A percentile compares a stretch with the other conserved stretches of the same genome.
These are phyloP conservation scores for Ptiloglossa arizonensis DNA, from an alignment of 1,140 invertebrate species.

Conservation along the genomic window DNA sequence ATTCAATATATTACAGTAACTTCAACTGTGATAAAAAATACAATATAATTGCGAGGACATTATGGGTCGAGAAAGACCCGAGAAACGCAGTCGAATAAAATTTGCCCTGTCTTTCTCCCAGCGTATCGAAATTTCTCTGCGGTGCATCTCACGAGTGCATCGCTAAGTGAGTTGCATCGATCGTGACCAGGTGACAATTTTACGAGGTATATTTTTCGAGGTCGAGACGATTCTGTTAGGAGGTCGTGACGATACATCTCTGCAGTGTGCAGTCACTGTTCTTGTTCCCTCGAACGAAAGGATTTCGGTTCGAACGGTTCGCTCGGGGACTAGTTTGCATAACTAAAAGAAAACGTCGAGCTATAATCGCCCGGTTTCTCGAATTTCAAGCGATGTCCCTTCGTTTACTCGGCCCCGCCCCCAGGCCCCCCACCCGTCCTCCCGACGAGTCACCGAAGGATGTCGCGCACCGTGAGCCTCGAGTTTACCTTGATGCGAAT, in stretches of 20 bases:
- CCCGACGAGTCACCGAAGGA: not conserved
- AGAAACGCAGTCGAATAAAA: too few relatives aligned
- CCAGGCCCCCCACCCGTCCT: not conserved
- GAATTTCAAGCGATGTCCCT: constrained; percentile 35
- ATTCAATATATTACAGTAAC: too few relatives aligned
- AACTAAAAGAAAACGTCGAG: constrained; percentile 53
- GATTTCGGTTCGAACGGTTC: constrained; percentile 7
- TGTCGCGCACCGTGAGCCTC: not conserved
- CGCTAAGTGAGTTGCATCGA: too few relatives aligned
- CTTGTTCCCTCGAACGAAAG: constrained; percentile 45
- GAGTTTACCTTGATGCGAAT: constrained; percentile 19
- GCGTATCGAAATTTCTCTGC: too few relatives aligned
- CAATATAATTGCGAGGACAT: too few relatives aligned
- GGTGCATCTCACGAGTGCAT: too few relatives aligned
- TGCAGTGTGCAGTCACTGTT: constrained; percentile 5
- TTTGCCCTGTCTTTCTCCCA: too few relatives aligned
- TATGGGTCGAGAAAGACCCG: too few relatives aligned
- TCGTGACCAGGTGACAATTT: constrained; percentile 21
- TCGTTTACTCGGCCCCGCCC: constrained; percentile 27
- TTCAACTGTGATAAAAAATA: too few relatives aligned
- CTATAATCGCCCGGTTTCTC: constrained; percentile 29
- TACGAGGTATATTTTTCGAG: constrained; percentile 21
- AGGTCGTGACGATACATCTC: constrained; percentile 32
- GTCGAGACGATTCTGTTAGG: constrained; percentile 14
- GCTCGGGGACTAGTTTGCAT: constrained; percentile 40